Evolutionary conservation across 2,113 vertebrate genomes (phyloP), one percentile per base, ranked within the genome.

Genomic region (Epinephelus lanceolatus): DNA sequence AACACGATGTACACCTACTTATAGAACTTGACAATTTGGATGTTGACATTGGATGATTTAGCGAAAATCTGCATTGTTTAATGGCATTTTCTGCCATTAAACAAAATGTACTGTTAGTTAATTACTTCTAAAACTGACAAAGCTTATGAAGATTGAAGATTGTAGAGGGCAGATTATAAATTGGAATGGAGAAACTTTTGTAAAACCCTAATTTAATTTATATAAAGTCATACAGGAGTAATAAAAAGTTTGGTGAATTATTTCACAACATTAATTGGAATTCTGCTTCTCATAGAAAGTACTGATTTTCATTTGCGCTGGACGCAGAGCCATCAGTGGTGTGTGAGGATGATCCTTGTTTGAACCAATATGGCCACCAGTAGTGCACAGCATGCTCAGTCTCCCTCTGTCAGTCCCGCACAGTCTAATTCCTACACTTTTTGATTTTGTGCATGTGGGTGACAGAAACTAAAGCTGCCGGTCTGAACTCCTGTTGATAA

Each of bases 401-500:
- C 6, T 65, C 21, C 37, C 3, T 27, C 23, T 11, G 23, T 49
- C 17, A 30, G 5, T 60, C 18, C 17, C 40, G 19, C 23, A 19
- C 23, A 47, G 55, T 23, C 40, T 52, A 13, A 69, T 40, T 37
- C 55, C 30, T 10, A 21, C 11, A 19, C 25, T 37, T 45, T 42
- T 51, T 5, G 9, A 11, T 37, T 4, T 5, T 42, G 8, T 42
- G 42, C 42, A 56, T 55, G 37, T 45, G 15, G 18, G 52, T 68
- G 52, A 30, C 51, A 49, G 9, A 25, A 62, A 62, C 52, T 27
- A 45, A 62, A 55, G 33, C 56, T 25, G 21, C 2, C 0, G 15
- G 45, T 30, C 56, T 42, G 56, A 62, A 27, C 57, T 30, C 14
- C n/a, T n/a, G 57, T n/a, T 57, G 52, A 76, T 63, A 55, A 59